phyloP scores from a whole-genome alignment of 2,888 invertebrate species.

The Mycalesis mineus region DNA sequence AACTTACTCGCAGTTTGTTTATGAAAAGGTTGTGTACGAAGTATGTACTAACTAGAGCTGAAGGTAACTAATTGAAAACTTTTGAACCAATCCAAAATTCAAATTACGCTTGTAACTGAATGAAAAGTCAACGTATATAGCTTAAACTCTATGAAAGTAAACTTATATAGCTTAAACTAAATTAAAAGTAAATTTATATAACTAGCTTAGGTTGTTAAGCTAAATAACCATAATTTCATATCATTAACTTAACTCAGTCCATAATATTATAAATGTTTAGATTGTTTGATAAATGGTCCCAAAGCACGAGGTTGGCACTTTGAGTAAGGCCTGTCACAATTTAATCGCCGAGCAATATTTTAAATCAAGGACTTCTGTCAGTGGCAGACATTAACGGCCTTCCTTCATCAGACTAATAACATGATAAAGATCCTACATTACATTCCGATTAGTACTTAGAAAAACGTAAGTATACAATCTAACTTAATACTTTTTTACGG shows the following conservation, averaged over 20 bases:
- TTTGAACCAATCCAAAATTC: too few species aligned
- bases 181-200: background rate
- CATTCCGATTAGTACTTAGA: too few species aligned
- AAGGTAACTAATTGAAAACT: too few species aligned
- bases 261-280: constrained; percentile 13
- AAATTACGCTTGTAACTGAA: too few species aligned
- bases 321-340: constrained; percentile 25
- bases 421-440: background rate
- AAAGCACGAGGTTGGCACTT: constrained; percentile 11
- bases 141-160: too few species aligned
- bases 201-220: background rate
- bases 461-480: too few species aligned
- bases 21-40: too few species aligned
- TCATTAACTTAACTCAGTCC: constrained; percentile 3
- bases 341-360: constrained; percentile 23
- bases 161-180: too few species aligned
- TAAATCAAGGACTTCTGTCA: constrained; percentile 27
- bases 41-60: too few species aligned
- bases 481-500: too few species aligned
- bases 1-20: too few species aligned
- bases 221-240: constrained; percentile 1
- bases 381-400: constrained; percentile 23
- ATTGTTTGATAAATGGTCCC: constrained; percentile 14
- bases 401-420: constrained; percentile 20
- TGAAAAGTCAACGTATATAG: too few species aligned